Evolutionary conservation across 2,888 invertebrate genomes (phyloP), one percentile per base, ranked within the genome.

Genomic region (Pseudococcus viburni): DNA sequence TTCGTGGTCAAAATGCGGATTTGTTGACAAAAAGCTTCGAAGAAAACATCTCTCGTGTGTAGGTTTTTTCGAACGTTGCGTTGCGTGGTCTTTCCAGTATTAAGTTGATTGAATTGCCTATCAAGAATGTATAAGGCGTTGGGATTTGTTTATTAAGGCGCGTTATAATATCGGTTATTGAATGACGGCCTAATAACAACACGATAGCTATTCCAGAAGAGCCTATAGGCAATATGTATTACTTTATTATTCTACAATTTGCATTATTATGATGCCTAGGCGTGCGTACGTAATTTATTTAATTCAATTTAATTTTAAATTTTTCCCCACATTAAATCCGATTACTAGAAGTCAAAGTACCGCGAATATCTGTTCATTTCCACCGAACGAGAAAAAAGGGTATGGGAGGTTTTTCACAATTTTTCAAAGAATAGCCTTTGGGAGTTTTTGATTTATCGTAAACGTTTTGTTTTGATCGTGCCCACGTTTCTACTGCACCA

Each of bases 101-200:
- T 59, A 19, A 59, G 59, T 59, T 19, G 59, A 19, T 59, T 59
- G 59, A 59, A 59, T 59, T 59, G 59, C 59, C 59, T 59, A 59
- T 19, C 19, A n/a, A 59, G 19, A 19, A 59, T 59, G 59, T 59
- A 19, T 19, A 59, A 59, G 59, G 59, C 59, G 19, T 59, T 59
- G 26, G 19, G 59, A 59, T 19, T 59, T 19, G 59, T 59, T 59
- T 59, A 19, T 19, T 59, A 19, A 3, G 59, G 59, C 59, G 7
- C 26, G 1, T 33, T 19, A 11, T 19, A 46, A 46, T 46, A 46
- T 46, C 26, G 26, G 26, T 33, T 33, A 33, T 1, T 33, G 26
- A 33, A 33, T 1, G 26, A 33, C 26, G 26, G 3, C 3, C 26
- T 33, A 33, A 33, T 33, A 33, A 33, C 3, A 33, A 33, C 26